Conservation (phyloP, 2,113 vertebrate species). For the Puntigrus tetrazona region DNA sequence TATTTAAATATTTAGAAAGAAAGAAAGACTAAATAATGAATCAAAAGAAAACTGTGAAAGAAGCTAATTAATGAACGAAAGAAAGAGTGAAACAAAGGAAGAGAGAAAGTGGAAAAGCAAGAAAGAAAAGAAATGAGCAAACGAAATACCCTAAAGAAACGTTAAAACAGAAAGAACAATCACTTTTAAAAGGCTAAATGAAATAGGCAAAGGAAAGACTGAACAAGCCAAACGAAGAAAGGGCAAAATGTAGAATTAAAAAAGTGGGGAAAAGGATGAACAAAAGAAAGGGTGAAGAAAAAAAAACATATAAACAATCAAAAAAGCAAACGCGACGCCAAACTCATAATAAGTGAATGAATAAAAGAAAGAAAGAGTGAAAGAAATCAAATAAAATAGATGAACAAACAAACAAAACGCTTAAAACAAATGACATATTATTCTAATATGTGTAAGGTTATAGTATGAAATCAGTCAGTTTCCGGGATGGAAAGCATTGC, state of each 20-base stretch:
- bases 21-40: not conserved
- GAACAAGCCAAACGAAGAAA: no score
- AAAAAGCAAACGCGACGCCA: not conserved
- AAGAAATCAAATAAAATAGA: not conserved
- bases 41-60: not conserved
- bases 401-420: not conserved
- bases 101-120: not conserved
- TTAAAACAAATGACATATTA: not conserved
- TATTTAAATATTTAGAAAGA: not conserved
- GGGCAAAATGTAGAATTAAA: not conserved
- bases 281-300: not conserved
- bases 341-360: not conserved
- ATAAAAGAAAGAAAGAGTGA: not conserved
- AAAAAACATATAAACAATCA: not conserved
- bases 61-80: not conserved
- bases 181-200: no score
- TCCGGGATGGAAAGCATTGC: not conserved
- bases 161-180: not conserved
- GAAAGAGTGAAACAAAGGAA: not conserved
- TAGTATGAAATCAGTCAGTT: not conserved
- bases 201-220: no score
- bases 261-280: not conserved
- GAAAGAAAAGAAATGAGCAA: not conserved
- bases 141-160: not conserved
- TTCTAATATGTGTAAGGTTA: not conserved